Conservation (phyloP, 2,888 invertebrate genomes). For the Sturmia bella region DNA sequence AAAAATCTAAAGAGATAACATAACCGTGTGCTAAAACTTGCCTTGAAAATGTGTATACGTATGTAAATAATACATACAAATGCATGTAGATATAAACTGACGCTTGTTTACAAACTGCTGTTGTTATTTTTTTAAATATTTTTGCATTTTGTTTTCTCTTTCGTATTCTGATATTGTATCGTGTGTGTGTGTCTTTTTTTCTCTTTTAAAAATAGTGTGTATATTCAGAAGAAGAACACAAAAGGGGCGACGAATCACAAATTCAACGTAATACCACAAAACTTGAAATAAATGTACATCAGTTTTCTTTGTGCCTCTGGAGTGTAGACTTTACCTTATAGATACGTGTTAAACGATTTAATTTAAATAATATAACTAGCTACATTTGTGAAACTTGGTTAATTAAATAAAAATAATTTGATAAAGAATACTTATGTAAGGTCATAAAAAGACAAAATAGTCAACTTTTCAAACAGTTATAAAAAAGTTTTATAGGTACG, state of each 20-base stretch:
- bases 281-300: slow-evolving; percentile 64
- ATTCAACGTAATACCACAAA: slow-evolving; percentile 57
- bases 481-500: neutral
- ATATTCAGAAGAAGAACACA: slow-evolving; percentile 48
- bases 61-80: too few relatives aligned
- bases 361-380: neutral
- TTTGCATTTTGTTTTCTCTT: slow-evolving; percentile 51
- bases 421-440: slow-evolving; percentile 1
- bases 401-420: slow-evolving; percentile 1
- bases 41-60: slow-evolving; percentile 32
- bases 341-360: neutral
- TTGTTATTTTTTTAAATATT: slow-evolving; percentile 33
- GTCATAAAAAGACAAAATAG: slow-evolving; percentile 2
- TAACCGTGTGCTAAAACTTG: neutral
- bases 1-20: too few relatives aligned
- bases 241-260: slow-evolving; percentile 5
- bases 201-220: slow-evolving; percentile 32
- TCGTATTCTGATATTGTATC: slow-evolving; percentile 32
- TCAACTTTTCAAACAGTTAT: neutral
- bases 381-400: slow-evolving; percentile 23
- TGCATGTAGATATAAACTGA: slow-evolving; percentile 48
- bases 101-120: slow-evolving; percentile 14
- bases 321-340: slow-evolving; percentile 65
- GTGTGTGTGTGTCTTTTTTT: slow-evolving; percentile 10
- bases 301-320: slow-evolving; percentile 70